Evolutionary conservation across 1,140 invertebrate genomes (phyloP).

Genomic region (Steinernema khuongi): DNA sequence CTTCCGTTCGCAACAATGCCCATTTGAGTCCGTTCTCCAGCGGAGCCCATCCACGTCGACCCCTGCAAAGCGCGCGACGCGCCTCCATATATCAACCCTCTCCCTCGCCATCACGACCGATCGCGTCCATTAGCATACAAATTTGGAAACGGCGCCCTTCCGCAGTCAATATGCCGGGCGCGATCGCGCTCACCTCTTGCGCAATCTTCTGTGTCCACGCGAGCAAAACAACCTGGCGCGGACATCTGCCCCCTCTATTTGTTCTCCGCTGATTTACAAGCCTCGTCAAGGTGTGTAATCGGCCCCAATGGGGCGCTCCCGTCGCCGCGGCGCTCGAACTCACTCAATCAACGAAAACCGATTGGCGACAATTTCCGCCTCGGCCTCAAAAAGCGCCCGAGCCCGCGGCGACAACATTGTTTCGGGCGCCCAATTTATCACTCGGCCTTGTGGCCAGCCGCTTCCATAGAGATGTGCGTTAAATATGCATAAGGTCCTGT

Average conservation of each 20-base stretch:
- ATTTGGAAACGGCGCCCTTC: not conserved
- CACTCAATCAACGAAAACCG: slow-evolving; percentile 5
- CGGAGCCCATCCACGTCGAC: too few relatives aligned
- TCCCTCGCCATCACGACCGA: not conserved
- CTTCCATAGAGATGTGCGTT: not conserved
- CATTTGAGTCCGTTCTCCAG: too few relatives aligned
- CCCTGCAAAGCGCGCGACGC: too few relatives aligned
- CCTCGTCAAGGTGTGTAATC: slow-evolving; percentile 1
- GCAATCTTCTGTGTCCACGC: not conserved
- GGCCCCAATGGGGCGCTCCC: not conserved
- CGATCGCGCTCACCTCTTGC: slow-evolving; percentile 9
- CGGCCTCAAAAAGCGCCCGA: not conserved
- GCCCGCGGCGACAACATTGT: not conserved
- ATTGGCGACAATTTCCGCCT: slow-evolving; percentile 14
- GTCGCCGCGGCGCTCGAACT: not conserved
- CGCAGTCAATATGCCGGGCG: not conserved
- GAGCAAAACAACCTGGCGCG: not conserved
- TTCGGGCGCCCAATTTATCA: slow-evolving; percentile 4
- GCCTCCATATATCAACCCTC: not conserved
- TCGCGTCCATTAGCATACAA: slow-evolving; percentile 10
- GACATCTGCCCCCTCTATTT: slow-evolving; percentile 13
- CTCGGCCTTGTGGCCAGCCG: not conserved
- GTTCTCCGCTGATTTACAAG: slow-evolving; percentile 1
- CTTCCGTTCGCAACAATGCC: too few relatives aligned
- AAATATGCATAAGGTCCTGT: slow-evolving; percentile 8